Evolutionary conservation across 1,140 invertebrate genomes (phyloP).

Genomic region (Pseudomyrmex dendroicus): DNA sequence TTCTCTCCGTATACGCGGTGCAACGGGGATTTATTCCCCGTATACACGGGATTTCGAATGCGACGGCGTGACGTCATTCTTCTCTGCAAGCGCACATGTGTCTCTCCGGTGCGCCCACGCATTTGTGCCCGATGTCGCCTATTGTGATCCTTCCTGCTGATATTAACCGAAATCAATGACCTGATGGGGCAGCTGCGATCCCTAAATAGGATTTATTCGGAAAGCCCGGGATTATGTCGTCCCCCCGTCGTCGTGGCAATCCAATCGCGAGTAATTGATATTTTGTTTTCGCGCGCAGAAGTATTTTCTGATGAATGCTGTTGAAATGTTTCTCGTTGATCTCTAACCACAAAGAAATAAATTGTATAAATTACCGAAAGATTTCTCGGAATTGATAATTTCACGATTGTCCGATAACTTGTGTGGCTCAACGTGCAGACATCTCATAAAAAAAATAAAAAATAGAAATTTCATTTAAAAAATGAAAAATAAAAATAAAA

Average conservation of each 20-base stretch:
- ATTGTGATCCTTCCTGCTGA: slow-evolving; percentile 60
- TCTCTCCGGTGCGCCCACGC: slow-evolving; percentile 35
- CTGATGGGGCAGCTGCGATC: slow-evolving; percentile 66
- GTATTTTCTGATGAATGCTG: slow-evolving; percentile 23
- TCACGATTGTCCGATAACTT: slow-evolving; percentile 19
- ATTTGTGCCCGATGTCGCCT: slow-evolving; percentile 2
- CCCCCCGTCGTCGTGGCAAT: slow-evolving; percentile 24
- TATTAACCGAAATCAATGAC: slow-evolving; percentile 68
- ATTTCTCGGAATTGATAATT: slow-evolving; percentile 8
- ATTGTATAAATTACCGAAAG: background rate
- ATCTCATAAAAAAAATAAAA: background rate
- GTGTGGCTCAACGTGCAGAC: background rate
- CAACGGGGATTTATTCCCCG: slow-evolving; percentile 11
- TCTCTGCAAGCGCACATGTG: slow-evolving; percentile 46
- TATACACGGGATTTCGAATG: slow-evolving; percentile 35
- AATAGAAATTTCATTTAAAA: background rate
- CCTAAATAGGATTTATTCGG: slow-evolving; percentile 60
- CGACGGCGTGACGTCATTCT: slow-evolving; percentile 56
- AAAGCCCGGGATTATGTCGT: slow-evolving; percentile 32
- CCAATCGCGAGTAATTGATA: slow-evolving; percentile 51
- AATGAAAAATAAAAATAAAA: background rate
- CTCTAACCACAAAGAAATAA: too few relatives aligned
- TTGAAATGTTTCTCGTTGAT: slow-evolving; percentile 7
- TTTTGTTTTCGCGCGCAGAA: slow-evolving; percentile 43
- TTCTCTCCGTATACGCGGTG: background rate